These are phyloP conservation scores for Ctenodactylus gundi DNA, from an alignment of 2,113 vertebrate genomes.

Conservation along the genomic window DNA sequence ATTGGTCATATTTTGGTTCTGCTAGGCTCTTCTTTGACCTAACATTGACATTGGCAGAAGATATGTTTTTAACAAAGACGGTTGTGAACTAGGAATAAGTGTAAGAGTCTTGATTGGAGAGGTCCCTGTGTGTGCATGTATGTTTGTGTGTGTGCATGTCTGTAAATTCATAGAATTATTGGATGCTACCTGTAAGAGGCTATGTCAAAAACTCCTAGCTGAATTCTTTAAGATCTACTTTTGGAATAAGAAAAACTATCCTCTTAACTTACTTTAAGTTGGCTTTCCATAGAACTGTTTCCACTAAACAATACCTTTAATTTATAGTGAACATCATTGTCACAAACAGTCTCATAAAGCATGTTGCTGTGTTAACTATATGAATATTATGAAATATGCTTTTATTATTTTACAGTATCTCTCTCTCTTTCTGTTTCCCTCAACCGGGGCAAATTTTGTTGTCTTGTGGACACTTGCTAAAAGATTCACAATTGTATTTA, in stretches of 20 bases:
- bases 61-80: neutral
- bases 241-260: neutral
- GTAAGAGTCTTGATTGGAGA: neutral
- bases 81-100: neutral
- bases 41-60: too few species aligned
- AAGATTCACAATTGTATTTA: slow-evolving; percentile 48
- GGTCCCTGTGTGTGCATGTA: neutral
- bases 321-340: neutral
- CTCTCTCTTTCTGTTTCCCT: neutral
- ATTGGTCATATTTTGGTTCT: too few species aligned
- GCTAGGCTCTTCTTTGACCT: too few species aligned
- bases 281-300: neutral
- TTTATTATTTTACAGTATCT: neutral
- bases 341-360: neutral
- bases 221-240: neutral
- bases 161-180: slow-evolving; percentile 1
- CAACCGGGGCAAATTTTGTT: too few species aligned
- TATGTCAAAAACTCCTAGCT: neutral
- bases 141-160: neutral
- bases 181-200: neutral
- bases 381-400: neutral
- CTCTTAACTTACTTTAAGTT: neutral
- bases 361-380: neutral
- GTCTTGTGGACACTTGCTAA: too few species aligned
- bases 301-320: neutral